Base-by-base conservation (phyloP, 2,113 vertebrate genomes). In the Cairina moschata region DNA sequence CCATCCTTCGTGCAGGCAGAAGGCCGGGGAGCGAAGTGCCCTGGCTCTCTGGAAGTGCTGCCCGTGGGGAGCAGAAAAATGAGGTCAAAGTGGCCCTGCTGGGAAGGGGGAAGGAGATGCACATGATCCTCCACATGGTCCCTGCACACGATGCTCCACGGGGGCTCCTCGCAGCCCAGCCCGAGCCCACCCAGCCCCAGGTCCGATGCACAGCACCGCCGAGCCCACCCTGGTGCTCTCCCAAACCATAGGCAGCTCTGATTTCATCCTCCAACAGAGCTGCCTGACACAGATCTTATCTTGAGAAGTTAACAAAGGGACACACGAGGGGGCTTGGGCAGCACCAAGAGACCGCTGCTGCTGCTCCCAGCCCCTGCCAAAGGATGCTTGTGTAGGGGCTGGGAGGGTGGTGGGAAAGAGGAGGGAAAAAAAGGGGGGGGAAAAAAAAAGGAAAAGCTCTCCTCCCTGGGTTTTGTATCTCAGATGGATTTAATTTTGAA, bases 401-500 rank as follows among this genome's bases (percentile, higher is more conserved):
- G 26, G 62, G 22, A 14, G 6, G 8, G 46, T 48, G 46, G 10
- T 21, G 4, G 17, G 12, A 13, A 2, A 13, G 8, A 14, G 32
- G 36, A 38, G 3, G 2, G n/a, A 18, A 12, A 16, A 4, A 3
- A 28, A 28, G 18, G 46, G 11, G 18, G 12, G 17, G 4, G 7
- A 50, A 28, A 10, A 8, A 28, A 12, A 18, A 9, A 3, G 15
- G 10, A 4, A 29, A 6, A 2, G 0, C 0, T 38, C 58, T 56
- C 21, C 21, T 79, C n/a, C n/a, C 48, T 16, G 13, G 12, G n/a
- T 50, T 76, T 11, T 13, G 0, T 38, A 44, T 29, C 38, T 75
- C 26, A 23, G 66, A 14, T 23, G 7, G 26, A 9, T 60, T 54
- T 73, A 9, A 14, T 32, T 21, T 8, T 8, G 65, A 46, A 34